Conservation (phyloP, 2,888 invertebrate genomes). For the Esperia sulphurella region DNA sequence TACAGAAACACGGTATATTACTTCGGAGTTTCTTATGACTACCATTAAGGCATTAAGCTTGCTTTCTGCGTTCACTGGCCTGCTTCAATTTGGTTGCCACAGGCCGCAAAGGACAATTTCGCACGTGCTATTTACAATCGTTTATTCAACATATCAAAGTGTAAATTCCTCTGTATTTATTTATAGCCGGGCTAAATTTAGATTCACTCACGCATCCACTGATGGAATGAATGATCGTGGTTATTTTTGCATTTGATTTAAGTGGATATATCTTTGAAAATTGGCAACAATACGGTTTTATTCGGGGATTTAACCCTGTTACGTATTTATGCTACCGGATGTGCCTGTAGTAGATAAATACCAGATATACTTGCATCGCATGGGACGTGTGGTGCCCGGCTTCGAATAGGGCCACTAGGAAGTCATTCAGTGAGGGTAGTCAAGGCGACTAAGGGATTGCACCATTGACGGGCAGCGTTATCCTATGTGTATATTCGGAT, state of each 20-base stretch:
- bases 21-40: no score
- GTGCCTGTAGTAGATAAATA: background rate
- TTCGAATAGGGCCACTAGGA: no score
- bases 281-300: background rate
- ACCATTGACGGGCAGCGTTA: no score
- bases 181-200: conserved; percentile 36
- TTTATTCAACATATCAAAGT: conserved; percentile 9
- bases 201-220: conserved; percentile 27
- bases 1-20: no score
- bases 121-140: background rate
- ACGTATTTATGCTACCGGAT: background rate
- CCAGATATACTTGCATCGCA: no score
- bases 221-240: conserved; percentile 31
- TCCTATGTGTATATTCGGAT: no score
- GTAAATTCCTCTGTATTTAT: conserved; percentile 18
- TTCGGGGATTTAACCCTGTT: no score
- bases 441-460: no score
- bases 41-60: no score
- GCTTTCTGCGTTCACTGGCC: no score
- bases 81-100: background rate
- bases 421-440: no score
- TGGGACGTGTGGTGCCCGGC: no score
- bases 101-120: background rate
- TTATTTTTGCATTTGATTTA: conserved; percentile 37
- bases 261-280: conserved; percentile 35